Conservation (phyloP, 2,797 vertebrate genomes). For the Rhinogobio ventralis region DNA sequence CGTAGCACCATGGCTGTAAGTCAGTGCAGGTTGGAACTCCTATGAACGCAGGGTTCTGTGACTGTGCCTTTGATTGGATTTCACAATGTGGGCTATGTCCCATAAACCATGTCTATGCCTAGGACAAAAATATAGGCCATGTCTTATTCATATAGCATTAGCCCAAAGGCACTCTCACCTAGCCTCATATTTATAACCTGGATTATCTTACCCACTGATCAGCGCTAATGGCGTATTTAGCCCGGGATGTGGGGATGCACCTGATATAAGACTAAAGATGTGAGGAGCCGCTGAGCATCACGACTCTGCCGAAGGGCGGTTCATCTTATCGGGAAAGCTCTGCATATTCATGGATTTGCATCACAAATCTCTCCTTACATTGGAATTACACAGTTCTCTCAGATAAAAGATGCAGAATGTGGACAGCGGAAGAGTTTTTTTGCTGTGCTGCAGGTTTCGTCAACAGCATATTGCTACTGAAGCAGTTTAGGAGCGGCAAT, state of each 20-base stretch:
- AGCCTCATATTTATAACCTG: slow-evolving; percentile 52
- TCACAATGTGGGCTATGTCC: slow-evolving; percentile 58
- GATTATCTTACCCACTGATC: slow-evolving; percentile 55
- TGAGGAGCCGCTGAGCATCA: slow-evolving; percentile 21
- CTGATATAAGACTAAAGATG: slow-evolving; percentile 50
- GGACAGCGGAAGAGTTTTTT: slow-evolving; percentile 13
- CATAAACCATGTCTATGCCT: slow-evolving; percentile 61
- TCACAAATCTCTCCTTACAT: slow-evolving; percentile 30
- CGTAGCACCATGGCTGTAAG: slow-evolving; percentile 53
- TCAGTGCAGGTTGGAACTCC: slow-evolving; percentile 49
- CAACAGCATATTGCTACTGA: slow-evolving; percentile 80
- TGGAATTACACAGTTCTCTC: slow-evolving; percentile 14
- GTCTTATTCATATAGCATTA: slow-evolving; percentile 56
- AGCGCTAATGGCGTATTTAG: slow-evolving; percentile 53
- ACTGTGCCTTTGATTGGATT: slow-evolving; percentile 64
- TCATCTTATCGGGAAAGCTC: slow-evolving; percentile 1
- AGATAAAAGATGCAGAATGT: slow-evolving; percentile 41
- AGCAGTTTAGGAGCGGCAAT: slow-evolving; percentile 82
- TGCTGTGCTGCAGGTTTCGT: slow-evolving; percentile 78
- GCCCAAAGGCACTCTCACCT: slow-evolving; percentile 45
- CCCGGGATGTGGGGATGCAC: slow-evolving; percentile 48
- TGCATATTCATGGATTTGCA: slow-evolving; percentile 34
- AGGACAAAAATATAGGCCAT: slow-evolving; percentile 57
- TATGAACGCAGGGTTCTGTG: slow-evolving; percentile 52
- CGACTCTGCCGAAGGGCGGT: slow-evolving; percentile 23